A percentile compares a stretch with the other conserved stretches of the same genome.
Evolutionary conservation across 2,888 invertebrate genomes (phyloP).

Genomic region (Bombylius major): DNA sequence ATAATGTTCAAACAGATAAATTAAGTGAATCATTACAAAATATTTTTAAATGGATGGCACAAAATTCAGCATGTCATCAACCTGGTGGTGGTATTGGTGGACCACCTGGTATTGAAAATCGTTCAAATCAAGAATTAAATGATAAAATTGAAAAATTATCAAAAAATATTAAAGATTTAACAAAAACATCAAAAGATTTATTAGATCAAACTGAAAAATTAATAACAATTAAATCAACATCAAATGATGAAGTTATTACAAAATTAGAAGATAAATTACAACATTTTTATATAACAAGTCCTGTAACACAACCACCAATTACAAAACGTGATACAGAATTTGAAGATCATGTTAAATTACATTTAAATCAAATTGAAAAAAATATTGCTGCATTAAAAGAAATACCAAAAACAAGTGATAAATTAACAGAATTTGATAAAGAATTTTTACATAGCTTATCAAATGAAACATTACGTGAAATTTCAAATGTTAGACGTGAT

Average conservation of each 20-base stretch:
- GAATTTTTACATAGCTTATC: constrained; percentile 42
- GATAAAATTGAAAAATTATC: constrained; percentile 25
- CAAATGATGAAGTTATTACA: constrained; percentile 26
- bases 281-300: constrained; percentile 23
- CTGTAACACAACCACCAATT: constrained; percentile 20
- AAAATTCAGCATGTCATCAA: constrained; percentile 28
- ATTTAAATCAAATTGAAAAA: constrained; percentile 35
- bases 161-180: constrained; percentile 21
- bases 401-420: constrained; percentile 38
- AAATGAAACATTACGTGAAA: constrained; percentile 48
- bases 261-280: constrained; percentile 29
- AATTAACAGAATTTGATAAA: constrained; percentile 36
- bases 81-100: constrained; percentile 3
- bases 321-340: constrained; percentile 33
- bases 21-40: constrained; percentile 29
- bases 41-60: constrained; percentile 34
- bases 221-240: constrained; percentile 23
- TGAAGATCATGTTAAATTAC: constrained; percentile 36
- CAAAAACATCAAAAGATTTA: constrained; percentile 23
- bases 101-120: neutral
- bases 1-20: constrained; percentile 31
- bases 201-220: constrained; percentile 24
- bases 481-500: constrained; percentile 43
- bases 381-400: constrained; percentile 33
- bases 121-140: constrained; percentile 20